A percentile compares a stretch with the other conserved stretches of the same genome.
Evolutionary conservation across 1,140 invertebrate species (phyloP).

Genomic region (Hirudo medicinalis): DNA sequence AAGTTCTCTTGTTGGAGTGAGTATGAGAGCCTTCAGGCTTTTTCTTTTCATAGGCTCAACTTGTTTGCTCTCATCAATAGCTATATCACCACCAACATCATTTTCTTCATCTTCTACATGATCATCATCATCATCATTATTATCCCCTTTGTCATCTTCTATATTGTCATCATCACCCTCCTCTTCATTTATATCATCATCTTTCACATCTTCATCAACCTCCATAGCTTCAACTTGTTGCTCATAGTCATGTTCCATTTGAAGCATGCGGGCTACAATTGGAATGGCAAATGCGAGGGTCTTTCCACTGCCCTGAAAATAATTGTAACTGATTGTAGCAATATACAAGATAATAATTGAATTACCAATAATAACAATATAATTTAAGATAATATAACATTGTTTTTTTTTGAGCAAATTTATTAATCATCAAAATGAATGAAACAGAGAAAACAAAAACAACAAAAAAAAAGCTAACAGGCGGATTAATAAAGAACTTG

Average conservation of each 20-base stretch:
- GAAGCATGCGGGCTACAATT: slow-evolving; percentile 67
- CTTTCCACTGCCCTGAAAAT: slow-evolving; percentile 72
- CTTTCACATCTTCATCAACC: slow-evolving; percentile 25
- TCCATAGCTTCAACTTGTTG: slow-evolving; percentile 45
- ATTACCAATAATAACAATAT: too few species aligned
- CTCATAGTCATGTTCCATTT: slow-evolving; percentile 30
- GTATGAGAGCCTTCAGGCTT: slow-evolving; percentile 55
- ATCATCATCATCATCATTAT: slow-evolving; percentile 30
- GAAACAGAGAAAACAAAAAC: too few species aligned
- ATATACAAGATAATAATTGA: too few species aligned
- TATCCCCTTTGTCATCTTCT: slow-evolving; percentile 21
- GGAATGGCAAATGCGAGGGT: slow-evolving; percentile 92
- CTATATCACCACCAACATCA: slow-evolving; percentile 24
- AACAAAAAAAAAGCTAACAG: too few species aligned
- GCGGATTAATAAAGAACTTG: too few species aligned
- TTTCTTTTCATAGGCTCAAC: neutral
- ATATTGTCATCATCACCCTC: slow-evolving; percentile 28
- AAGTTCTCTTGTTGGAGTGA: slow-evolving; percentile 87
- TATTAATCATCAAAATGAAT: too few species aligned
- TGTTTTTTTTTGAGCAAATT: too few species aligned
- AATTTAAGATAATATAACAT: too few species aligned
- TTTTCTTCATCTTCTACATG: slow-evolving; percentile 28
- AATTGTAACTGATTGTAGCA: neutral
- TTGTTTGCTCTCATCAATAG: slow-evolving; percentile 30
- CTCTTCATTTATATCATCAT: slow-evolving; percentile 26